These are phyloP conservation scores for Dendroctonus ponderosae DNA, from an alignment of 1,140 invertebrate species.

Conservation along the genomic window DNA sequence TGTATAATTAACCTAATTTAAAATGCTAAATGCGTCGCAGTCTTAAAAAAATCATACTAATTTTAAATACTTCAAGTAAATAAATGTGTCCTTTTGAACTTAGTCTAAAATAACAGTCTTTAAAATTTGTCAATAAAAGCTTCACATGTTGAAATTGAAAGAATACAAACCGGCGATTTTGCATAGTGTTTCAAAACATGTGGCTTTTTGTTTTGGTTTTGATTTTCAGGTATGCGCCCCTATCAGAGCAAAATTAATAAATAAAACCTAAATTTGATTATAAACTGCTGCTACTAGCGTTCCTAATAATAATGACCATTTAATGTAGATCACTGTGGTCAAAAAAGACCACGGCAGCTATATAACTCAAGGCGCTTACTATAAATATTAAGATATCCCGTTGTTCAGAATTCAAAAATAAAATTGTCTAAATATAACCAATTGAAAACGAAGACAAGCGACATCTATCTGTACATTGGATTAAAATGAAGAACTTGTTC, in stretches of 20 bases:
- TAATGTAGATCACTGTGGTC: slow-evolving; percentile 32
- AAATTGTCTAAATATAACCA: background rate
- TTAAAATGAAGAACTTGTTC: background rate
- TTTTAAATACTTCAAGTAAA: background rate
- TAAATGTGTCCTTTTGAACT: slow-evolving; percentile 4
- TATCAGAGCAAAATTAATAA: background rate
- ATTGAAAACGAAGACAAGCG: background rate
- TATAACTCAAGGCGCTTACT: slow-evolving; percentile 16
- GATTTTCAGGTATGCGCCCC: slow-evolving; percentile 1
- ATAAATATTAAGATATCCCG: background rate
- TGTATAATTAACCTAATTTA: slow-evolving; percentile 1
- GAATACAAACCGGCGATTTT: background rate
- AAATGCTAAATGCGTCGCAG: slow-evolving; percentile 10
- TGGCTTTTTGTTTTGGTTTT: slow-evolving; percentile 4
- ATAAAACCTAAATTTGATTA: slow-evolving; percentile 6
- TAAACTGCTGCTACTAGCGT: slow-evolving; percentile 11
- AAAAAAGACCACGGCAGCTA: slow-evolving; percentile 25
- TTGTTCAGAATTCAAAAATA: too few relatives aligned
- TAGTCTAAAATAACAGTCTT: slow-evolving; percentile 23
- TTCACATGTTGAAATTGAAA: too few relatives aligned
- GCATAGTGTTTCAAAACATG: background rate
- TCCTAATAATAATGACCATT: slow-evolving; percentile 21
- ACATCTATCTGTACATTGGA: too few relatives aligned
- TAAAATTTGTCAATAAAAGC: slow-evolving; percentile 9
- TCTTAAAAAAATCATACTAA: slow-evolving; percentile 9